A percentile compares a stretch with the other conserved stretches of the same genome.
Conservation (phyloP, 2,113 vertebrate species). For the Peromyscus leucopus region DNA sequence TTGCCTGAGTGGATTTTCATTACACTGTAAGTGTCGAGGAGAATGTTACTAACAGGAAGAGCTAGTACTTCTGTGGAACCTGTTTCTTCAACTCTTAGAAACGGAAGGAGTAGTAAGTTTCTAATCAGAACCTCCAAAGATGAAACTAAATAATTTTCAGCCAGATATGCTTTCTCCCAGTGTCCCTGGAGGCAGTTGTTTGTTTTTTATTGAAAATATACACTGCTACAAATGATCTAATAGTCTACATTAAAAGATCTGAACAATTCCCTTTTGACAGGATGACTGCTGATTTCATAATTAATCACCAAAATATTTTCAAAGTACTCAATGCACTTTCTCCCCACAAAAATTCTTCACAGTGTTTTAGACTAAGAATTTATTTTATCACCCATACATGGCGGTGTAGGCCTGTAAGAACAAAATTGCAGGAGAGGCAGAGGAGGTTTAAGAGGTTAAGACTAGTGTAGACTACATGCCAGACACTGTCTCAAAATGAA, state of each 20-base stretch:
- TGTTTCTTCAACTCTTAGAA: not conserved
- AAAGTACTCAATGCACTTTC: not conserved
- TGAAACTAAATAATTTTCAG: constrained; percentile 22
- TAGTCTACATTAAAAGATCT: not conserved
- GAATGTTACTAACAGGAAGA: constrained; percentile 18
- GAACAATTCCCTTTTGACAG: not conserved
- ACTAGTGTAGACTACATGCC: not conserved
- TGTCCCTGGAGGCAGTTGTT: not conserved
- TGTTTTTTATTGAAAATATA: constrained; percentile 34
- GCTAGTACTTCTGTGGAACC: not conserved
- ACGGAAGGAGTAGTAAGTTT: constrained; percentile 12
- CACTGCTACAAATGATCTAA: not conserved
- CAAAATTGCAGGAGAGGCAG: not conserved
- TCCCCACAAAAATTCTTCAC: not conserved
- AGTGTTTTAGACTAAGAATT: not conserved
- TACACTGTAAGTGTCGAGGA: constrained; percentile 66
- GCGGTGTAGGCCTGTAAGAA: accelerated
- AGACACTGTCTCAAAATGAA: not conserved
- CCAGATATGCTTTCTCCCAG: not conserved
- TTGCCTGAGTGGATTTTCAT: constrained; percentile 55
- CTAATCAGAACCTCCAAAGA: not conserved
- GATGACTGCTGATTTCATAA: not conserved
- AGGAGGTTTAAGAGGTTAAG: no score
- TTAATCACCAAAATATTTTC: not conserved
- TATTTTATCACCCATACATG: not conserved